Evolutionary conservation across 2,888 invertebrate genomes (phyloP).

Genomic region (Papilio gigon): DNA sequence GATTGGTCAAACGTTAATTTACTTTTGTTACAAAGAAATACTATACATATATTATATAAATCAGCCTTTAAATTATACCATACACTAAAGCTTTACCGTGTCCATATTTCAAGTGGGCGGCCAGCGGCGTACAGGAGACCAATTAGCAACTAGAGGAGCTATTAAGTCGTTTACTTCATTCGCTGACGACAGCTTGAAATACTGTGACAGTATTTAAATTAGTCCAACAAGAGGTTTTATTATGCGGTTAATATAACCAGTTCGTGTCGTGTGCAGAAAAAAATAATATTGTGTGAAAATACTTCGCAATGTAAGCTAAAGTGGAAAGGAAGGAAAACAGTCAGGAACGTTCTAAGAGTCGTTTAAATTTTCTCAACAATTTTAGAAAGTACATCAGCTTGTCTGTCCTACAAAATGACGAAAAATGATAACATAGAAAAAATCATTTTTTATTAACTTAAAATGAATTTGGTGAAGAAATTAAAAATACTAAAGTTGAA

Average conservation of each 20-base stretch:
- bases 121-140: constrained; percentile 47
- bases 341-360: too few relatives aligned
- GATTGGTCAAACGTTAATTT: too few relatives aligned
- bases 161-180: constrained; percentile 51
- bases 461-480: too few relatives aligned
- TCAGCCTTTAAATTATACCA: constrained; percentile 11
- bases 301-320: too few relatives aligned
- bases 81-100: constrained; percentile 29
- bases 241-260: not conserved
- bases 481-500: not conserved
- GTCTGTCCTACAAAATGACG: too few relatives aligned
- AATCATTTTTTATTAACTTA: too few relatives aligned
- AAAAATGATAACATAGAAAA: too few relatives aligned
- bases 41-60: not conserved
- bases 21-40: too few relatives aligned
- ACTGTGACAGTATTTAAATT: constrained; percentile 48
- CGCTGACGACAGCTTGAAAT: constrained; percentile 50
- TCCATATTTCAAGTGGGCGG: constrained; percentile 52
- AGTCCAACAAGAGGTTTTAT: constrained; percentile 32
- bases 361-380: too few relatives aligned
- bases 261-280: not conserved
- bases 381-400: too few relatives aligned
- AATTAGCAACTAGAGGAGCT: constrained; percentile 51
- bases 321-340: too few relatives aligned
- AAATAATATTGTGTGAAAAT: too few relatives aligned